Conservation (phyloP, 2,113 vertebrate species). For the Ibidorhyncha struthersii region DNA sequence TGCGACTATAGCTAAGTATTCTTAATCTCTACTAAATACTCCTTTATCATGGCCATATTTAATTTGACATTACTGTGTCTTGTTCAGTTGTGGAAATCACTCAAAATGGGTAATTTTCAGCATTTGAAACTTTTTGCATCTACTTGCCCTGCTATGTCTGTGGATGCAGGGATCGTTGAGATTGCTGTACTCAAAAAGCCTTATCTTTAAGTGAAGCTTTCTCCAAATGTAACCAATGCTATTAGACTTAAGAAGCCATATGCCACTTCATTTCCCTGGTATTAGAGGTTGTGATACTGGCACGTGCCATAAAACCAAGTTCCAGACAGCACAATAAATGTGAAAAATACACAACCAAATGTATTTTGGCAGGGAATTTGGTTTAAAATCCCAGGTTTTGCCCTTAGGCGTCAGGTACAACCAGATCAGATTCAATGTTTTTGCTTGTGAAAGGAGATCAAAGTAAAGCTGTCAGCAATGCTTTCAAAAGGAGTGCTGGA, state of each 20-base stretch:
- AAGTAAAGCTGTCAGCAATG: neutral
- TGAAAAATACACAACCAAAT: too few species aligned
- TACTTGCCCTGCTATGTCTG: neutral
- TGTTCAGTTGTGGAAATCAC: neutral
- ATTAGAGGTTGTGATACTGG: neutral
- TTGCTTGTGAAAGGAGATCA: neutral
- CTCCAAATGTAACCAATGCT: neutral
- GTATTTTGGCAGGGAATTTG: too few species aligned
- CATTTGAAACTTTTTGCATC: neutral
- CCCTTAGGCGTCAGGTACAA: neutral
- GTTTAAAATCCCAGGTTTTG: neutral
- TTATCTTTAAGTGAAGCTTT: neutral
- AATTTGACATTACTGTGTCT: neutral
- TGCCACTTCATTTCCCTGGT: neutral
- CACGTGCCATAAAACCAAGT: rapidly evolving
- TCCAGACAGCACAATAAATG: neutral
- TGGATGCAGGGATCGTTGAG: neutral
- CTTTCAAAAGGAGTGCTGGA: neutral
- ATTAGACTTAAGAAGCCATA: neutral
- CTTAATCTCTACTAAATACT: neutral
- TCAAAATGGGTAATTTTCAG: neutral
- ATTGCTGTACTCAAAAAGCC: neutral
- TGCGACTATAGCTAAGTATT: neutral
- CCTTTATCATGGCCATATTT: neutral
- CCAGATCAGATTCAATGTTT: neutral